These are phyloP conservation scores for Zosterops japonicus DNA, from an alignment of 2,113 vertebrate genomes.

Conservation along the genomic window DNA sequence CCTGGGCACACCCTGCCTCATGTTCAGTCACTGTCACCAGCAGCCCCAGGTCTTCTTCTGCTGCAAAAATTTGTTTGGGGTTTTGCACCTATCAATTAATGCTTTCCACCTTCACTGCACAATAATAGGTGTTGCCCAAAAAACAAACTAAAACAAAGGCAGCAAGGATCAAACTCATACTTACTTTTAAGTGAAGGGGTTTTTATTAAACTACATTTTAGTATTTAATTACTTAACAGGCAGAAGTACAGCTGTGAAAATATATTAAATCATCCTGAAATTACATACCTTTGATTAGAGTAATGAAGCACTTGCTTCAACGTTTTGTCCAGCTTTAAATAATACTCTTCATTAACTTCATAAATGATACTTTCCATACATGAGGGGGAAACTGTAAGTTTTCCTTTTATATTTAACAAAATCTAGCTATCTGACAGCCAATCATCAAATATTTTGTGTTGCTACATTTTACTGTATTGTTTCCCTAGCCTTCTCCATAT, in stretches of 20 bases:
- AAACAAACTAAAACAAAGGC: not conserved
- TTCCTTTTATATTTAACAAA: not conserved
- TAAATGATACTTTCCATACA: not conserved
- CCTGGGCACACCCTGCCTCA: not conserved
- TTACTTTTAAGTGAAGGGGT: not conserved
- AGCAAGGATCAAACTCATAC: rapidly evolving
- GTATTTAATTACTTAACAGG: not conserved
- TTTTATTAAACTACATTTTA: not conserved
- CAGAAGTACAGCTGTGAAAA: too few relatives aligned
- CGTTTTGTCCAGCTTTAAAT: not conserved
- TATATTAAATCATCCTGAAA: not conserved
- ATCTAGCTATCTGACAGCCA: not conserved
- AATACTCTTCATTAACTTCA: rapidly evolving
- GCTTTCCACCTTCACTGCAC: too few relatives aligned
- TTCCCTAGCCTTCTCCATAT: not conserved
- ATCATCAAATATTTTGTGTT: not conserved
- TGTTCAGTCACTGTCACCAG: not conserved
- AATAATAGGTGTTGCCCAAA: rapidly evolving
- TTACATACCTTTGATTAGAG: rapidly evolving
- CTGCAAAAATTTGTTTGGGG: not conserved
- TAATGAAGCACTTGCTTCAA: not conserved
- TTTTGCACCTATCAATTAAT: rapidly evolving
- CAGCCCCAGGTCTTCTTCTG: not conserved
- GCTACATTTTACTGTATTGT: not conserved
- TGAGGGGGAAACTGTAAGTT: not conserved